These are phyloP conservation scores for Oryzias curvinotus DNA, from an alignment of 2,113 vertebrate species.

Conservation along the genomic window DNA sequence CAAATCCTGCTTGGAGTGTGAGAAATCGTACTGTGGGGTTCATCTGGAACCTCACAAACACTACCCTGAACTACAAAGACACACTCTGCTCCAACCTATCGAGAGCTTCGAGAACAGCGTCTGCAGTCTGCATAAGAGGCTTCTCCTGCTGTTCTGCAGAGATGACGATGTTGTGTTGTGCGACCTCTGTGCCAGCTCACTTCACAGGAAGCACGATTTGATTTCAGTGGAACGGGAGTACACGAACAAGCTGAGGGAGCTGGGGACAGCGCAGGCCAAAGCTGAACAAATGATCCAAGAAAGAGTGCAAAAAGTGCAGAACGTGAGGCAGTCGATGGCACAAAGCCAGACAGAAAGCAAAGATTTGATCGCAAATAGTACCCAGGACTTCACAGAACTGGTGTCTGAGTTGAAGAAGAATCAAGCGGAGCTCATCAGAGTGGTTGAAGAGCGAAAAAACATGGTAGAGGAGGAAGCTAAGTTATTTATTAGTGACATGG, in stretches of 20 bases:
- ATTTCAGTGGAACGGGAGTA: conserved; percentile 1
- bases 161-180: conserved; percentile 39
- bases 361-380: neutral
- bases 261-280: conserved; percentile 13
- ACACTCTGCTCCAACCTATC: conserved; percentile 46
- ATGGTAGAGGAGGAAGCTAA: conserved; percentile 21
- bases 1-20: conserved; percentile 64
- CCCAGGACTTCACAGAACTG: conserved; percentile 21
- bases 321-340: neutral
- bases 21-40: conserved; percentile 50
- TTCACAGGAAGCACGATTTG: conserved; percentile 10
- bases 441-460: conserved; percentile 45
- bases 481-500: neutral
- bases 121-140: conserved; percentile 47
- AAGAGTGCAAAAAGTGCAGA: conserved; percentile 17
- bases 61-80: conserved; percentile 51
- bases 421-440: conserved; percentile 14
- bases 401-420: conserved; percentile 38
- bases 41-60: conserved; percentile 62
- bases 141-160: conserved; percentile 29
- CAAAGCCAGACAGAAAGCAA: conserved; percentile 11
- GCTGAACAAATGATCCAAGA: conserved; percentile 45
- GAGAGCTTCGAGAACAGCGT: conserved; percentile 29
- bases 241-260: conserved; percentile 2
- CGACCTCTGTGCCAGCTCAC: conserved; percentile 15